phyloP scores from a whole-genome alignment of 2,797 vertebrate species.

The Tragelaphus eurycerus region DNA sequence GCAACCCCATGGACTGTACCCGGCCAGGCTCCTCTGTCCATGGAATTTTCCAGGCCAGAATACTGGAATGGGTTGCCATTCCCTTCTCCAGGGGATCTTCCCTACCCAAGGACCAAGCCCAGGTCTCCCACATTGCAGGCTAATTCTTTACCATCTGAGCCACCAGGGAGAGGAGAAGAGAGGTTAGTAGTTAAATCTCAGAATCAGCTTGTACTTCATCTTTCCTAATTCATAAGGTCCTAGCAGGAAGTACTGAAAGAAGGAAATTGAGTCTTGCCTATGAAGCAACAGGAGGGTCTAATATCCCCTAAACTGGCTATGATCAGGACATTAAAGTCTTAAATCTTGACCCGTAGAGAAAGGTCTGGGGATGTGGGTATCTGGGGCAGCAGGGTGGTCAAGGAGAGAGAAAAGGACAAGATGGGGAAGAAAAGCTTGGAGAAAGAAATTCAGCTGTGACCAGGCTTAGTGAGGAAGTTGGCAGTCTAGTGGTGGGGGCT shows the following conservation, averaged over 20 bases:
- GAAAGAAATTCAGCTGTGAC: conserved; percentile 78
- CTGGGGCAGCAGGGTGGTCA: background rate
- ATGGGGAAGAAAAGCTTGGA: background rate
- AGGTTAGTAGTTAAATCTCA: background rate
- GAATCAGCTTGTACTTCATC: background rate
- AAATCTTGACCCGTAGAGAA: background rate
- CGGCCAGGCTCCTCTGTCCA: background rate
- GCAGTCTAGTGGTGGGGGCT: conserved; percentile 79
- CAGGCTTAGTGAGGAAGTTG: conserved; percentile 83
- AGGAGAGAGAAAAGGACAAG: background rate
- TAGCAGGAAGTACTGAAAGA: background rate
- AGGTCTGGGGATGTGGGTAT: background rate
- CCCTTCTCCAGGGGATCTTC: background rate
- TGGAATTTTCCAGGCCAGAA: background rate
- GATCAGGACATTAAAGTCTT: background rate
- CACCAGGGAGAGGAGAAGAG: background rate
- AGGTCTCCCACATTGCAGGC: background rate
- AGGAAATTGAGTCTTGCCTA: background rate
- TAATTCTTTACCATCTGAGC: background rate
- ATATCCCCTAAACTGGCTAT: background rate
- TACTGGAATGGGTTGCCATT: background rate
- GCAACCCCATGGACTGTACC: background rate
- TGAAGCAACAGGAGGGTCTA: background rate
- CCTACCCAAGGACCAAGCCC: background rate
- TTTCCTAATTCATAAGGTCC: background rate